Conservation (phyloP, 2,113 vertebrate genomes). For the Notechis scutatus region DNA sequence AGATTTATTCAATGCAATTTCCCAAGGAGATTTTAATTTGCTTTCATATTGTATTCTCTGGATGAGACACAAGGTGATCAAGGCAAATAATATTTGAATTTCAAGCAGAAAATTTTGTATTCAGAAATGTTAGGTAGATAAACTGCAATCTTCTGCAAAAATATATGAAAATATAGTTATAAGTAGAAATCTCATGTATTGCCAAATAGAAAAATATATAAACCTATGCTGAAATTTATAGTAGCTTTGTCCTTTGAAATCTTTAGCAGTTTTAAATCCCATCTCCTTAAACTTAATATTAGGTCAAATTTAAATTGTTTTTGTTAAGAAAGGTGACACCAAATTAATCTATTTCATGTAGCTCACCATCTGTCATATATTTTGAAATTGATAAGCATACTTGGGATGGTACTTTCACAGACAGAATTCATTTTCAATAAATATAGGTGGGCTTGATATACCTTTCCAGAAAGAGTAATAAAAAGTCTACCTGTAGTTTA, state of each 20-base stretch:
- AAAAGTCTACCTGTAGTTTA: neutral
- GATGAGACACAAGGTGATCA: neutral
- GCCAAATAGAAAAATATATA: neutral
- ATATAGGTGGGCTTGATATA: neutral
- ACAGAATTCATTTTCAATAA: neutral
- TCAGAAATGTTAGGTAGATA: neutral
- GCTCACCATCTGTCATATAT: neutral
- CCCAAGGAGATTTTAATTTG: neutral
- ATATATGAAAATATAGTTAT: neutral
- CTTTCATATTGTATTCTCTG: neutral
- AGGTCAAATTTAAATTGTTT: neutral
- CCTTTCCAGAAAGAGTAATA: neutral
- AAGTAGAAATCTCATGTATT: neutral
- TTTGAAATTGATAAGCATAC: neutral
- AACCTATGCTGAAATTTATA: neutral
- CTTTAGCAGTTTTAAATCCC: neutral
- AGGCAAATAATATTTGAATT: conserved; percentile 4
- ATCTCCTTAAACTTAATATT: neutral
- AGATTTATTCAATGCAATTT: conserved; percentile 19
- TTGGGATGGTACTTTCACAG: neutral
- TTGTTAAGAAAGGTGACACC: neutral
- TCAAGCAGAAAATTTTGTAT: neutral
- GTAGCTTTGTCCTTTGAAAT: neutral
- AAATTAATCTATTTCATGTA: neutral
- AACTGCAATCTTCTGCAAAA: neutral